phyloP scores from a whole-genome alignment of 2,797 vertebrate species.

The Caiman crocodilus region DNA sequence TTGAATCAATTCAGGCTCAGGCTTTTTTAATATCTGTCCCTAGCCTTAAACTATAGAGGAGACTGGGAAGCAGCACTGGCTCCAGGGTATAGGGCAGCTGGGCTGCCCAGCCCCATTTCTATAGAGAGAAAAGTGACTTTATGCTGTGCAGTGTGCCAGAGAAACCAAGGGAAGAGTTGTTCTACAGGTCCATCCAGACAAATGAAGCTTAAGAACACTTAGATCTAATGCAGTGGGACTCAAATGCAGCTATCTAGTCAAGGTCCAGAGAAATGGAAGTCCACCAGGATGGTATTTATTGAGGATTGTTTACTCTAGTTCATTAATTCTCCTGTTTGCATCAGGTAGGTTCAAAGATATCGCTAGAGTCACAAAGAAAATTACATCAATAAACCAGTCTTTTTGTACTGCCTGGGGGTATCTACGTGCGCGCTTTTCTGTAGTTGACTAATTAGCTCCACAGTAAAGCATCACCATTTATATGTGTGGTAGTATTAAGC shows the following conservation, averaged over 20 bases:
- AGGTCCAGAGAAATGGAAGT: background rate
- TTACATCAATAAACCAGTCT: background rate
- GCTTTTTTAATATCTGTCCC: no score
- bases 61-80: no score
- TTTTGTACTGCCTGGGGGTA: background rate
- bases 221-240: background rate
- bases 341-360: background rate
- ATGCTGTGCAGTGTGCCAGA: no score
- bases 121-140: no score
- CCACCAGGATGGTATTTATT: background rate
- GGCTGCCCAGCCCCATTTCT: no score
- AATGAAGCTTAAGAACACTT: rapidly evolving
- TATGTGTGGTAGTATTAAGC: no score
- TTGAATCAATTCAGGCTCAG: no score
- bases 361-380: background rate
- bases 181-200: rapidly evolving
- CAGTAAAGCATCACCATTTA: no score
- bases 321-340: background rate
- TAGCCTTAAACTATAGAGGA: no score
- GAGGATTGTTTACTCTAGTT: background rate
- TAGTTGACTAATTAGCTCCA: no score
- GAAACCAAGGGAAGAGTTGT: background rate
- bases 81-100: no score
- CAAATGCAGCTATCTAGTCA: background rate
- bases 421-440: no score